Percentiles rank a stretch among this genome's conserved stretches.
Evolutionary conservation across 2,888 invertebrate species (phyloP).

Genomic region (Andrena trimmerana): DNA sequence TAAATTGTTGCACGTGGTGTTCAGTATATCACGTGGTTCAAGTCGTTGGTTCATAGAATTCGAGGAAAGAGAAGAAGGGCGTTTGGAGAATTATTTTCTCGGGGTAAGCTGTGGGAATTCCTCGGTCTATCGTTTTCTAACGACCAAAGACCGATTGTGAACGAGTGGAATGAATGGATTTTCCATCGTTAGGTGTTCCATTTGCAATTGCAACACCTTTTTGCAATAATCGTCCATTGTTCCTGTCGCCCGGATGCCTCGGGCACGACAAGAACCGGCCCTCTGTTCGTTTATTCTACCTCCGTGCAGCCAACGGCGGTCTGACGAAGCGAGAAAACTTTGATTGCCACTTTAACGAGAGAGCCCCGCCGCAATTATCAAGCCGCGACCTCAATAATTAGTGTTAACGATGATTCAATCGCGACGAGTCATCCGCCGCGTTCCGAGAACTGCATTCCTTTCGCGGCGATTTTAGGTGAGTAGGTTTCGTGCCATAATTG

Average conservation of each 20-base stretch:
- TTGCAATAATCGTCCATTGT: slow-evolving; percentile 61
- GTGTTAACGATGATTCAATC: slow-evolving; percentile 67
- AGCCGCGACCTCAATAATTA: slow-evolving; percentile 69
- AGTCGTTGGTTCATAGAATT: neutral
- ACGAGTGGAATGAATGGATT: slow-evolving; percentile 38
- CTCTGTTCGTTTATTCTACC: slow-evolving; percentile 43
- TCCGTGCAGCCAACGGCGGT: slow-evolving; percentile 8
- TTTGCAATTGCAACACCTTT: slow-evolving; percentile 45
- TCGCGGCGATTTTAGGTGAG: slow-evolving; percentile 62
- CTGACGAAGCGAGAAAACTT: slow-evolving; percentile 57
- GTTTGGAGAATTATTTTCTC: neutral
- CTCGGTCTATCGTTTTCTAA: slow-evolving; percentile 53
- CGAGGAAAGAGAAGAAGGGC: neutral
- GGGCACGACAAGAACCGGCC: slow-evolving; percentile 48
- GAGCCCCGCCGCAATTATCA: slow-evolving; percentile 55
- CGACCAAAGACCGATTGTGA: neutral
- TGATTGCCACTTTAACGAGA: slow-evolving; percentile 60
- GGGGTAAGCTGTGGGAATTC: slow-evolving; percentile 21
- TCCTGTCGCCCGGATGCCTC: slow-evolving; percentile 46
- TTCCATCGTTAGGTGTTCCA: slow-evolving; percentile 30
- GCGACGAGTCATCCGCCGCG: slow-evolving; percentile 59
- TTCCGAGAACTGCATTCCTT: slow-evolving; percentile 63
- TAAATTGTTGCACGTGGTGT: neutral
- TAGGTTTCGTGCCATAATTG: slow-evolving; percentile 34
- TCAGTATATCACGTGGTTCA: neutral